Evolutionary conservation across 2,797 vertebrate species (phyloP).

Genomic region (Carcharodon carcharias): DNA sequence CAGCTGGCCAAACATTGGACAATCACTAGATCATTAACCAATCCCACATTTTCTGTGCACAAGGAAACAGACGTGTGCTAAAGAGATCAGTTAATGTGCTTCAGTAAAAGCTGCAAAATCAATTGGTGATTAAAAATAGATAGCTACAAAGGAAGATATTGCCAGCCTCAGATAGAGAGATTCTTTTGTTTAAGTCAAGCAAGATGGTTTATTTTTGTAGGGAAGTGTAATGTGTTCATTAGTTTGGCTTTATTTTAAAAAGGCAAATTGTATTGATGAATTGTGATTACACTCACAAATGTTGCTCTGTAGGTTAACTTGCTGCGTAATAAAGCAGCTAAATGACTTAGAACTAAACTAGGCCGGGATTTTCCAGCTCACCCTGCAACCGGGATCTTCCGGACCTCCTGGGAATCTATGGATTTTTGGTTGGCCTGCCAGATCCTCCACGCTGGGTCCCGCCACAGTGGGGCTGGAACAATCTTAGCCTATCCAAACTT

Average conservation of each 20-base stretch:
- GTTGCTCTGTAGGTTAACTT: background rate
- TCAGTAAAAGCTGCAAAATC: background rate
- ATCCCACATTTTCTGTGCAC: background rate
- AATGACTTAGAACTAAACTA: background rate
- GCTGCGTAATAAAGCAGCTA: background rate
- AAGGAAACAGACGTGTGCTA: background rate
- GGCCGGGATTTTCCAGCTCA: no score
- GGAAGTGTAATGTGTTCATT: background rate
- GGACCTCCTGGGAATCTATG: no score
- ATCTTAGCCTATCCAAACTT: no score
- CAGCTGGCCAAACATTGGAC: background rate
- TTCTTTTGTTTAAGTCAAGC: no score
- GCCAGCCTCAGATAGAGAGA: background rate
- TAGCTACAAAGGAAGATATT: background rate
- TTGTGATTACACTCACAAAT: background rate
- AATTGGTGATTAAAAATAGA: background rate
- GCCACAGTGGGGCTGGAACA: no score
- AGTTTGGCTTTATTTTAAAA: background rate
- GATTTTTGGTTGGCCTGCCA: no score
- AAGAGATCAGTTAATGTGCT: background rate
- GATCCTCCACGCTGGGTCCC: no score
- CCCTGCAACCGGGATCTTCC: no score
- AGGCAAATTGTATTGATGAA: background rate
- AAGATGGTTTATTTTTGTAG: background rate
- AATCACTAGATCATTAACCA: background rate